phyloP scores from a whole-genome alignment of 1,140 invertebrate species.

The Nebria ingens region DNA sequence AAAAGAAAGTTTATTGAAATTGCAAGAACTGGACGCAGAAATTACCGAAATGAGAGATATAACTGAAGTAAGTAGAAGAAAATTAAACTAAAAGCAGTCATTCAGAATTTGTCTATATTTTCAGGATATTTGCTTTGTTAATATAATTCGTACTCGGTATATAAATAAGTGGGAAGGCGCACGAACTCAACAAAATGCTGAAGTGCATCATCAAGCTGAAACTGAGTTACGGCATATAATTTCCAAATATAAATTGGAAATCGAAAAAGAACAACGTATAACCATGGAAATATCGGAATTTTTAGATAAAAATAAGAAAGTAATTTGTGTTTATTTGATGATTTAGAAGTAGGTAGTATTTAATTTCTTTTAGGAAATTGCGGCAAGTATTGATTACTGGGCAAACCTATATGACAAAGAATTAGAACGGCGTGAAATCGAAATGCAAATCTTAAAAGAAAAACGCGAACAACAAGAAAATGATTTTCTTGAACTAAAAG shows the following conservation, averaged over 20 bases:
- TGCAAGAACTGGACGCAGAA: neutral
- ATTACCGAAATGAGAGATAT: neutral
- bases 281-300: constrained; percentile 22
- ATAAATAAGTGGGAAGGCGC: constrained; percentile 21
- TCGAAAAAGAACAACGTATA: constrained; percentile 21
- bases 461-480: constrained; percentile 17
- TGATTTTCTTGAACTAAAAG: constrained; percentile 10
- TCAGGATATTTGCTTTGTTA: constrained; percentile 22
- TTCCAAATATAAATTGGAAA: constrained; percentile 14
- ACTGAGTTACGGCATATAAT: constrained; percentile 15
- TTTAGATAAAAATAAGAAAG: constrained; percentile 10
- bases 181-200: constrained; percentile 19
- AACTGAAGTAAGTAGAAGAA: neutral
- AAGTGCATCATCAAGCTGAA: constrained; percentile 15
- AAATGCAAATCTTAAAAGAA: constrained; percentile 20
- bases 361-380: constrained; percentile 22
- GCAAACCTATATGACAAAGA: constrained; percentile 25
- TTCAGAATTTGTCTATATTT: too few relatives aligned
- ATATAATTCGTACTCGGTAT: constrained; percentile 21
- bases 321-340: neutral
- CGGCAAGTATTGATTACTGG: constrained; percentile 23
- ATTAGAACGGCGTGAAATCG: constrained; percentile 17
- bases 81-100: neutral
- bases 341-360: neutral
- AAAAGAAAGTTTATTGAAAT: neutral